These are phyloP conservation scores for Neodiprion lecontei DNA, from an alignment of 1,140 invertebrate genomes.

Conservation along the genomic window DNA sequence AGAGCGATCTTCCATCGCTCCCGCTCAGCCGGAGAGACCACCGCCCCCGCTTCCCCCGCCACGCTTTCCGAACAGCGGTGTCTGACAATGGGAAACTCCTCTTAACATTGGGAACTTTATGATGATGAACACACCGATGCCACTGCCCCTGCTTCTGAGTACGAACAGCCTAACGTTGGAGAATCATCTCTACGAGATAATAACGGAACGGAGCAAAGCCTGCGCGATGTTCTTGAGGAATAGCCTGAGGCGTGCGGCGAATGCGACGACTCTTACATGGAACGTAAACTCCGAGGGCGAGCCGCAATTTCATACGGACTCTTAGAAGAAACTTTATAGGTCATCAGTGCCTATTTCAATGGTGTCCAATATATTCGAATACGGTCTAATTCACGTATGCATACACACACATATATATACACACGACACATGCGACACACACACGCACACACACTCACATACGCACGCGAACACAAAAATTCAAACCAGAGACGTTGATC, in stretches of 20 bases:
- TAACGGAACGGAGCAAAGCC: slow-evolving; percentile 63
- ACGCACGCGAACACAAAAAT: neutral
- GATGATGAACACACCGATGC: slow-evolving; percentile 57
- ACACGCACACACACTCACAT: too few species aligned
- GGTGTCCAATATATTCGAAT: neutral
- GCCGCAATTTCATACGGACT: neutral
- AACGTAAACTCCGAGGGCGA: neutral
- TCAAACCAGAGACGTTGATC: neutral
- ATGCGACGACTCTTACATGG: slow-evolving; percentile 25
- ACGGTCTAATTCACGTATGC: neutral
- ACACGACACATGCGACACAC: too few species aligned
- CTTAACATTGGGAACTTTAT: slow-evolving; percentile 62
- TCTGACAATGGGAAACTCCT: slow-evolving; percentile 72
- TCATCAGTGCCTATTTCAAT: slow-evolving; percentile 5
- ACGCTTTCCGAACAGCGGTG: slow-evolving; percentile 71
- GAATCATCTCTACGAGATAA: slow-evolving; percentile 63
- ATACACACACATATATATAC: too few species aligned
- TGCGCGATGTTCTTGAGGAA: slow-evolving; percentile 65
- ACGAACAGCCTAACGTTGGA: slow-evolving; percentile 57
- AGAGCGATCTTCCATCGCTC: slow-evolving; percentile 69
- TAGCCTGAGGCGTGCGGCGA: slow-evolving; percentile 45
- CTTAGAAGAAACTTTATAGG: neutral
- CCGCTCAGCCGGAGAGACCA: slow-evolving; percentile 64
- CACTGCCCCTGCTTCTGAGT: slow-evolving; percentile 45
- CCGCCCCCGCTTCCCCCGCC: slow-evolving; percentile 73